Conservation (phyloP, 2,888 invertebrate species). For the Chydorus sphaericus region DNA sequence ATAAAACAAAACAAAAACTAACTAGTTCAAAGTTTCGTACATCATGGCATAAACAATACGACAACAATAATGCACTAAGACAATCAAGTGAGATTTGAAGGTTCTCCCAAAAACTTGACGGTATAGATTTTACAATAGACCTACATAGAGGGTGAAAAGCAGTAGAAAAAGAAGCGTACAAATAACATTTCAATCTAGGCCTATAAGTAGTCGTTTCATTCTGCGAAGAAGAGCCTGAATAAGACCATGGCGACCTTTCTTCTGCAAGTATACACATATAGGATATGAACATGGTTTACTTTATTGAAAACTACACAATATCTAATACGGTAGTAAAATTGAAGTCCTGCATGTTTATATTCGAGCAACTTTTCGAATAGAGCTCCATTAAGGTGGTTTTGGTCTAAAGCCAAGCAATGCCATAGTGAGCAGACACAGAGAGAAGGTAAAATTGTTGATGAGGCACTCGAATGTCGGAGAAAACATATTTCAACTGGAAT, state of each 20-base stretch:
- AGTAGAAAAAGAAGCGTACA: no score
- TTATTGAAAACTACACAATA: background rate
- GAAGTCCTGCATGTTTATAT: slow-evolving; percentile 27
- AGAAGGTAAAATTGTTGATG: background rate
- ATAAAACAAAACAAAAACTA: no score
- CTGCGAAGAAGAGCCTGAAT: slow-evolving; percentile 58
- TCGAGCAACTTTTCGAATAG: slow-evolving; percentile 28
- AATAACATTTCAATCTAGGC: no score
- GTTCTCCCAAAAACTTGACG: no score
- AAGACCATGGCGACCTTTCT: slow-evolving; percentile 33
- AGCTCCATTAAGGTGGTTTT: slow-evolving; percentile 25
- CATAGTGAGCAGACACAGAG: background rate
- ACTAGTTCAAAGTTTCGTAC: no score
- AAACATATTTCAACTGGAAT: background rate
- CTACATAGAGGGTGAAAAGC: no score
- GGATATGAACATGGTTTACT: background rate
- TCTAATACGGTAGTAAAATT: background rate
- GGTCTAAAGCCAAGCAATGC: slow-evolving; percentile 17
- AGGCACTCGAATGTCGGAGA: slow-evolving; percentile 3
- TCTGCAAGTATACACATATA: slow-evolving; percentile 11
- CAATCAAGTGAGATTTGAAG: no score
- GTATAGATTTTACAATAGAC: no score
- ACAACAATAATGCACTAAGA: no score
- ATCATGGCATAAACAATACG: no score
- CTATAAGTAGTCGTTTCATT: slow-evolving; percentile 47